Evolutionary conservation across 2,113 vertebrate species (phyloP).

Genomic region (Gadus macrocephalus): DNA sequence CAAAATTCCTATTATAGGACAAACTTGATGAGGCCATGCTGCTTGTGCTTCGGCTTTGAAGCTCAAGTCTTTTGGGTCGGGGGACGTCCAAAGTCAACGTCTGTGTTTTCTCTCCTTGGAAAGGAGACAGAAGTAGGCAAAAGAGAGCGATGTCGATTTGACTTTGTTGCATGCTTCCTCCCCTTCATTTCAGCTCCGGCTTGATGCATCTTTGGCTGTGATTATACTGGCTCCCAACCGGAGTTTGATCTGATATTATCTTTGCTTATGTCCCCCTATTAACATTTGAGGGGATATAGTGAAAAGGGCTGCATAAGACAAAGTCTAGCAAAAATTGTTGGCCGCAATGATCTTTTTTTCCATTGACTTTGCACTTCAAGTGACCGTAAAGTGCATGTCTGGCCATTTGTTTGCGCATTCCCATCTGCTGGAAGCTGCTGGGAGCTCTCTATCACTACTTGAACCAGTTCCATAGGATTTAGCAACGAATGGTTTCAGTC

Average conservation of each 20-base stretch:
- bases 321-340: slow-evolving; percentile 17
- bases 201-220: slow-evolving; percentile 37
- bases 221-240: slow-evolving; percentile 46
- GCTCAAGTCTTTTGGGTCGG: slow-evolving; percentile 36
- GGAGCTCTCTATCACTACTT: slow-evolving; percentile 19
- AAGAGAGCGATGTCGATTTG: slow-evolving; percentile 43
- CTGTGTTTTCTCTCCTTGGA: slow-evolving; percentile 43
- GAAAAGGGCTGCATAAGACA: slow-evolving; percentile 27
- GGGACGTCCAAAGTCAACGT: slow-evolving; percentile 56
- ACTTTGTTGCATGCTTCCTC: slow-evolving; percentile 38
- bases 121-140: slow-evolving; percentile 37
- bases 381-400: slow-evolving; percentile 30
- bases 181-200: slow-evolving; percentile 33
- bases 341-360: slow-evolving; percentile 20
- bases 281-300: slow-evolving; percentile 22
- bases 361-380: slow-evolving; percentile 35
- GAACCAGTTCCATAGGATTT: no score
- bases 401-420: slow-evolving; percentile 32
- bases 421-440: slow-evolving; percentile 39
- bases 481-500: no score
- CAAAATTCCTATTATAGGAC: slow-evolving; percentile 28
- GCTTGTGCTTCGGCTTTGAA: slow-evolving; percentile 29
- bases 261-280: slow-evolving; percentile 41
- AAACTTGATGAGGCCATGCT: slow-evolving; percentile 30
- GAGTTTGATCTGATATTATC: slow-evolving; percentile 33